Evolutionary conservation across 1,140 invertebrate species (phyloP), one percentile per base, ranked within the genome.

Genomic region (Meloidogyne exigua): DNA sequence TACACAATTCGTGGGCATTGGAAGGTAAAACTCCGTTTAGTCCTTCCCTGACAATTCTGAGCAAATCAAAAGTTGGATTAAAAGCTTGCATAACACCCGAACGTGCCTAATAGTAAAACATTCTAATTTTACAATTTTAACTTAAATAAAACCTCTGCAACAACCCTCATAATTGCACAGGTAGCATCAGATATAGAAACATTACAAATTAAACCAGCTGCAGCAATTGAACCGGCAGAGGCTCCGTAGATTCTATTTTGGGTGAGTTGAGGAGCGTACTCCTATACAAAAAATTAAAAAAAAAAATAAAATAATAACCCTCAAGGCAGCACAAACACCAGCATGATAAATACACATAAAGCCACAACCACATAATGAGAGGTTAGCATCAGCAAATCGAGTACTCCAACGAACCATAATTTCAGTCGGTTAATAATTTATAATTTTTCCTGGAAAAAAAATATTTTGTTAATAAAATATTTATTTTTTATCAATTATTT

Each of bases 251-350:
- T 94, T 88, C 94, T 95, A 81, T 95, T 92, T 81, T 95, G 89
- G n/a, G 95, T 89, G 75, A 98, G 90, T 89, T 98, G 93, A 12
- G 96, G 95, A 11, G 94, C 95, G 90, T 97, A 98, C 89, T 98
- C 95, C 65, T 87, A 23, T 4, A 18, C 13, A 26, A 2, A 44
- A 15, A 4, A 13, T 25, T 12, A 64, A 10, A 21, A 49, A 10
- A 44, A 44, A 15, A n/a, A n/a, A 23, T 32, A 25, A 9, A 32
- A 42, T 23, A 5, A n/a, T 42, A 62, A 73, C 72, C 57, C 44
- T 87, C 18, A 87, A 81, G 13, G 85, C 95, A 96, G 72, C 93
- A 15, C 95, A 94, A 39, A 99, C 96, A 79, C 96, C 96, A 80
- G 74, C 66, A 36, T 78, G 75, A 21, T 78, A 78, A 18, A 78